Evolutionary conservation across 2,113 vertebrate genomes (phyloP).

Genomic region (Osmerus eperlanus): DNA sequence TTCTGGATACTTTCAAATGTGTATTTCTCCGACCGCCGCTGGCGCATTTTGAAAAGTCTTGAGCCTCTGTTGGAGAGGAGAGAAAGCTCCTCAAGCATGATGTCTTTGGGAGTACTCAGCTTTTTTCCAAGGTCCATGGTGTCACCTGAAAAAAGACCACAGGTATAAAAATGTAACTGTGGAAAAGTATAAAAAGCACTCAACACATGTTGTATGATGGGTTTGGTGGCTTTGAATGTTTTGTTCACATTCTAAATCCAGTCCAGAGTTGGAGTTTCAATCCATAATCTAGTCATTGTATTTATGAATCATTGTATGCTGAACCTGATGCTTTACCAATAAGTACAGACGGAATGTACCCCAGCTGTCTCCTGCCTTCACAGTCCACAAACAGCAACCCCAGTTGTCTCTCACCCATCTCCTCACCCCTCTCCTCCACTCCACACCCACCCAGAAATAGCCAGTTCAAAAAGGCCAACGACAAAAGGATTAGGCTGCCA

Average conservation of each 20-base stretch:
- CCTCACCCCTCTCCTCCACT: slow-evolving; percentile 29
- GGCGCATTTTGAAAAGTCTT: slow-evolving; percentile 93
- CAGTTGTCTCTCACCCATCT: slow-evolving; percentile 74
- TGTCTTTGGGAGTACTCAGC: slow-evolving; percentile 90
- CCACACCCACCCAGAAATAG: slow-evolving; percentile 80
- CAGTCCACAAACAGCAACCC: slow-evolving; percentile 70
- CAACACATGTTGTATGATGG: too few relatives aligned
- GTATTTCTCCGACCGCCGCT: slow-evolving; percentile 95
- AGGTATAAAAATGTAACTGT: not conserved
- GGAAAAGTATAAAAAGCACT: too few relatives aligned
- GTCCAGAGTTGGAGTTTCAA: not conserved
- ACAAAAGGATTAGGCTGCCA: slow-evolving; percentile 82
- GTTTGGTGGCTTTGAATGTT: too few relatives aligned
- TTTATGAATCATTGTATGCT: slow-evolving; percentile 24
- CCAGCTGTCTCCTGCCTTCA: slow-evolving; percentile 88
- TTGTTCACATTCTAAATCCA: too few relatives aligned
- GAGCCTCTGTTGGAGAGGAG: slow-evolving; percentile 91
- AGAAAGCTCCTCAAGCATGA: slow-evolving; percentile 96
- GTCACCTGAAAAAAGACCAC: slow-evolving; percentile 69
- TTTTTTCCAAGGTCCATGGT: slow-evolving; percentile 91
- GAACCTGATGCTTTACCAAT: slow-evolving; percentile 29
- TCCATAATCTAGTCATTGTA: slow-evolving; percentile 13
- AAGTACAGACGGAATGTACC: slow-evolving; percentile 68
- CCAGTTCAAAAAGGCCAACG: slow-evolving; percentile 77
- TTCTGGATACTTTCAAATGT: slow-evolving; percentile 96